Percentiles rank a stretch among this genome's conserved stretches.
Evolutionary conservation across 2,888 invertebrate species (phyloP).

Genomic region (Phengaris arion): DNA sequence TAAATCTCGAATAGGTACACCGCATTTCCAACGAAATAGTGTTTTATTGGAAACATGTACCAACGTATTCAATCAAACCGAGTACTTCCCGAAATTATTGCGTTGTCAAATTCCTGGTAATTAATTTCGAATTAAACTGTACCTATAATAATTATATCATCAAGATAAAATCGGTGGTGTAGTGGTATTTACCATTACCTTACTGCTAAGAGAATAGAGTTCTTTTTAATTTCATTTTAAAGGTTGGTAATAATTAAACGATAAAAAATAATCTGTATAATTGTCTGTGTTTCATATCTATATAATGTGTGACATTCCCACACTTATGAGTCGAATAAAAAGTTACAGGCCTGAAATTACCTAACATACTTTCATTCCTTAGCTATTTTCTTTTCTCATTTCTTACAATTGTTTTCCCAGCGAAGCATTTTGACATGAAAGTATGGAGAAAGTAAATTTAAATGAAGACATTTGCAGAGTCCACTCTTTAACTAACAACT

Average conservation of each 20-base stretch:
- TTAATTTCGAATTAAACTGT: conserved; percentile 2
- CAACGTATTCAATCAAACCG: conserved; percentile 25
- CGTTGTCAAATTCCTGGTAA: conserved; percentile 18
- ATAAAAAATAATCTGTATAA: neutral
- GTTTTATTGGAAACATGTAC: conserved; percentile 2
- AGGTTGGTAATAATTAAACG: neutral
- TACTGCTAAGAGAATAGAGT: neutral
- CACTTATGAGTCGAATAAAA: too few relatives aligned
- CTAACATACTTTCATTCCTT: too few relatives aligned
- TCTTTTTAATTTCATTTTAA: neutral
- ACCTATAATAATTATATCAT: neutral
- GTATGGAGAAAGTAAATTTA: conserved; percentile 17
- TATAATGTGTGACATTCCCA: too few relatives aligned
- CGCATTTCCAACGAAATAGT: neutral
- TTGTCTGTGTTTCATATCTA: neutral
- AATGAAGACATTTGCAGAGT: conserved; percentile 33
- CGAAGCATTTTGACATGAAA: neutral
- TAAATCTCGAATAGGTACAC: neutral
- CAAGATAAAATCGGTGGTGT: conserved; percentile 2
- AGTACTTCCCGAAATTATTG: conserved; percentile 11
- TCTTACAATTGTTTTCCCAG: neutral
- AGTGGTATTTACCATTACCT: neutral
- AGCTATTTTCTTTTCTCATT: neutral
- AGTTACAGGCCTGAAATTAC: too few relatives aligned
- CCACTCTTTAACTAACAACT: conserved; percentile 57